Conservation (phyloP, 1,140 invertebrate species). For the Choristoneura fumiferana region DNA sequence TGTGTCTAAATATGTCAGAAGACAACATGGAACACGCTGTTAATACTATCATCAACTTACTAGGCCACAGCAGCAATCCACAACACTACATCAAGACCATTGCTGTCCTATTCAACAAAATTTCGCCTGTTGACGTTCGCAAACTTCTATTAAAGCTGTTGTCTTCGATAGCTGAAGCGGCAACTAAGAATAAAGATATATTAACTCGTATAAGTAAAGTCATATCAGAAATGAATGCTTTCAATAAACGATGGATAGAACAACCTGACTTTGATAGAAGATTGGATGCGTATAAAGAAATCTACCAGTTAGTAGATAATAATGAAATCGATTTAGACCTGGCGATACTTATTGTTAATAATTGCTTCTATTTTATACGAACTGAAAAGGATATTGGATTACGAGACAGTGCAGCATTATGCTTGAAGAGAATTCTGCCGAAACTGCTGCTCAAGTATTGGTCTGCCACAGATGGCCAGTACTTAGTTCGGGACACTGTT, state of each 20-base stretch:
- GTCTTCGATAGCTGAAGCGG: conserved; percentile 75
- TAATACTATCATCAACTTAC: conserved; percentile 85
- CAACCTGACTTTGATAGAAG: conserved; percentile 94
- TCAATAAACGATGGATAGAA: conserved; percentile 90
- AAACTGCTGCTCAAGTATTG: conserved; percentile 79
- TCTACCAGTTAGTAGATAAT: conserved; percentile 80
- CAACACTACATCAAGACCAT: conserved; percentile 83
- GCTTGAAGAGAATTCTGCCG: conserved; percentile 83
- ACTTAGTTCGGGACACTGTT: conserved; percentile 86
- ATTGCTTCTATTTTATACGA: conserved; percentile 89
- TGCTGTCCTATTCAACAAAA: conserved; percentile 82
- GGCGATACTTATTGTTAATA: conserved; percentile 87
- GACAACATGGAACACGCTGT: conserved; percentile 81
- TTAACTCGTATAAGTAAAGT: conserved; percentile 70
- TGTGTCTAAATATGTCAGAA: conserved; percentile 81
- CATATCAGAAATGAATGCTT: conserved; percentile 89
- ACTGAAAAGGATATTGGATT: conserved; percentile 91
- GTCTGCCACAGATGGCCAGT: conserved; percentile 77
- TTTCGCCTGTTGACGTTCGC: conserved; percentile 79
- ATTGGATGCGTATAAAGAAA: conserved; percentile 84
- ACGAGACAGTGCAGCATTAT: conserved; percentile 86
- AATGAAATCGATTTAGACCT: conserved; percentile 82
- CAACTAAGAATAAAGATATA: conserved; percentile 57
- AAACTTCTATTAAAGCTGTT: conserved; percentile 83
- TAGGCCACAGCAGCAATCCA: conserved; percentile 83